Percentiles rank a stretch among this genome's conserved stretches.
phyloP scores from a whole-genome alignment of 2,113 vertebrate genomes.

The Hystrix cristata region DNA sequence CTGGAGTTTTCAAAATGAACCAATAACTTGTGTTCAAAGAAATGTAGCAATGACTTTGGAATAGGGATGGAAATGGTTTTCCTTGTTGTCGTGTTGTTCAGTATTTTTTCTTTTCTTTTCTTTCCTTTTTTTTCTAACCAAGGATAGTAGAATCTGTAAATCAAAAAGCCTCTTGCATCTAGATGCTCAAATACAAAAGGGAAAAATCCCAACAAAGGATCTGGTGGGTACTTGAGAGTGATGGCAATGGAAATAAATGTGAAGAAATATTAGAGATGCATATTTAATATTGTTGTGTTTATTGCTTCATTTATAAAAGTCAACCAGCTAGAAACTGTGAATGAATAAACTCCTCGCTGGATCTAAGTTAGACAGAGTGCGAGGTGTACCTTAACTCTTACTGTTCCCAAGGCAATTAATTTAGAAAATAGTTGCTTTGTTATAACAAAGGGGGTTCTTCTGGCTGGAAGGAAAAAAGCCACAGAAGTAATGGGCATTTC shows the following conservation, averaged over 20 bases:
- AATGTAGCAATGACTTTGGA: not conserved
- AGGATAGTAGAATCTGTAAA: conserved; percentile 59
- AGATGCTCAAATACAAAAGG: conserved; percentile 64
- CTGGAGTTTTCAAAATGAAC: conserved; percentile 32
- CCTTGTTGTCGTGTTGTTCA: not conserved
- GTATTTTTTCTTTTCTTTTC: not conserved
- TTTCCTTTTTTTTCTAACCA: not conserved
- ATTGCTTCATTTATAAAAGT: conserved; percentile 86
- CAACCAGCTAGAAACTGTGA: conserved; percentile 79
- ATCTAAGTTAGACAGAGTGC: not conserved
- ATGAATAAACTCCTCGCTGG: conserved; percentile 69
- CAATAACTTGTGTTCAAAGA: not conserved
- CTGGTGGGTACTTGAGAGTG: conserved; percentile 37
- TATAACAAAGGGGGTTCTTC: not conserved
- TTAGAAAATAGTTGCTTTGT: not conserved
- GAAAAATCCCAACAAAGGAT: conserved; percentile 67
- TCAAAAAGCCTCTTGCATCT: conserved; percentile 61
- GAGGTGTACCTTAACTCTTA: conserved; percentile 53
- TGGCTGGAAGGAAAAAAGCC: not conserved
- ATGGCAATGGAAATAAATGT: conserved; percentile 72
- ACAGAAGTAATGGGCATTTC: not conserved
- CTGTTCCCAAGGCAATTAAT: not conserved
- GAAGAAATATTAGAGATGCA: conserved; percentile 80
- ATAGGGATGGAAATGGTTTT: not conserved
- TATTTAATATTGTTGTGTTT: conserved; percentile 84